Percentiles rank a stretch among this genome's conserved stretches.
Evolutionary conservation across 1,140 invertebrate species (phyloP).

Genomic region (Patella vulgata): DNA sequence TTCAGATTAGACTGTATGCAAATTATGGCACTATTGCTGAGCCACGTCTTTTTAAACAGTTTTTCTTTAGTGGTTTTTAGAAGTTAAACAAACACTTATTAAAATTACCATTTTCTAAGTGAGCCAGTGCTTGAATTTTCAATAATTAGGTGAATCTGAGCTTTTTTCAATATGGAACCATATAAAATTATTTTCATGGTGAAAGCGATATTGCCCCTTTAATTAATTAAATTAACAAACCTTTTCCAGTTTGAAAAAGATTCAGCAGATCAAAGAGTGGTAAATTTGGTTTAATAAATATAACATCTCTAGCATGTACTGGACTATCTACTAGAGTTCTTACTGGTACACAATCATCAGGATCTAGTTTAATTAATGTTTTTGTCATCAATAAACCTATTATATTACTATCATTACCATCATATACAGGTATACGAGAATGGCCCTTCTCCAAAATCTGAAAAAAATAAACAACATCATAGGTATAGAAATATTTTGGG

Average conservation of each 20-base stretch:
- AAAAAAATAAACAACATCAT: constrained; percentile 14
- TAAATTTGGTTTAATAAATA: constrained; percentile 43
- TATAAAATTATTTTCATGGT: no score
- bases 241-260: constrained; percentile 61
- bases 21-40: no score
- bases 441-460: constrained; percentile 49
- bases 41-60: no score
- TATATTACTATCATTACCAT: constrained; percentile 37
- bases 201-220: no score
- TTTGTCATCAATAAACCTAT: constrained; percentile 56
- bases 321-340: constrained; percentile 34
- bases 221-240: constrained; percentile 41
- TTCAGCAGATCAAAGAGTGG: constrained; percentile 61
- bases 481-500: no score
- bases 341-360: constrained; percentile 45
- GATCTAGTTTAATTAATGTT: constrained; percentile 49
- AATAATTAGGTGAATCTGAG: no score
- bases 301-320: constrained; percentile 25
- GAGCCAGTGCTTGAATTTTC: no score
- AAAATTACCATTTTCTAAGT: no score
- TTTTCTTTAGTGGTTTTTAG: no score
- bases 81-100: no score
- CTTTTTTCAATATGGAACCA: no score
- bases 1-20: no score
- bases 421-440: constrained; percentile 61